Percentiles rank a stretch among this genome's conserved stretches.
Conservation (phyloP, 2,113 vertebrate species). For the Psettodes erumei region DNA sequence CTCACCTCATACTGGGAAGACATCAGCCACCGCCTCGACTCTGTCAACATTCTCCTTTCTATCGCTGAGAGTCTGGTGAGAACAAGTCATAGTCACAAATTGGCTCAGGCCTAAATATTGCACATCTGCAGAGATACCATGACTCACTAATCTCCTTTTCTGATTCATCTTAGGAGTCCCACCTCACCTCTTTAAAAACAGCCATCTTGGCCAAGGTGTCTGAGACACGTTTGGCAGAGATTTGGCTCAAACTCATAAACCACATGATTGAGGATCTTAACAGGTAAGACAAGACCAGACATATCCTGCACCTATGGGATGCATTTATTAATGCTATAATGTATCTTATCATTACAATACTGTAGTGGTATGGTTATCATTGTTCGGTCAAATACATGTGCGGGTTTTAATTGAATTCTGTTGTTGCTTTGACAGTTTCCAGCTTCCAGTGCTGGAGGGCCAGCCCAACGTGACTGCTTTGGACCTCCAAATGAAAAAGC, state of each 20-base stretch:
- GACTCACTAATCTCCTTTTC: conserved; percentile 6
- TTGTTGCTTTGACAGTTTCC: conserved; percentile 67
- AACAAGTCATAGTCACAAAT: background rate
- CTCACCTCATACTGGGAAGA: conserved; percentile 97
- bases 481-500: conserved; percentile 90
- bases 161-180: conserved; percentile 86
- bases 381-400: background rate
- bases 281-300: conserved; percentile 64
- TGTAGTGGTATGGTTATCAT: background rate
- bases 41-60: conserved; percentile 88
- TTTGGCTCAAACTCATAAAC: conserved; percentile 90
- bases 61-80: conserved; percentile 90
- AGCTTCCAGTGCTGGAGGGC: conserved; percentile 85
- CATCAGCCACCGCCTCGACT: conserved; percentile 91
- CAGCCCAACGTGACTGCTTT: conserved; percentile 88
- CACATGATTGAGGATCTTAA: conserved; percentile 88
- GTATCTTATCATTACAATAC: background rate
- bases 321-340: background rate
- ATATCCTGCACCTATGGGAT: background rate
- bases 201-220: conserved; percentile 88
- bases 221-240: conserved; percentile 83
- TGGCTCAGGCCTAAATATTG: background rate
- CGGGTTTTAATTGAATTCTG: background rate
- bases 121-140: background rate
- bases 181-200: conserved; percentile 86